Base-by-base conservation (phyloP, 2,113 vertebrate species). In the Meriones unguiculatus region DNA sequence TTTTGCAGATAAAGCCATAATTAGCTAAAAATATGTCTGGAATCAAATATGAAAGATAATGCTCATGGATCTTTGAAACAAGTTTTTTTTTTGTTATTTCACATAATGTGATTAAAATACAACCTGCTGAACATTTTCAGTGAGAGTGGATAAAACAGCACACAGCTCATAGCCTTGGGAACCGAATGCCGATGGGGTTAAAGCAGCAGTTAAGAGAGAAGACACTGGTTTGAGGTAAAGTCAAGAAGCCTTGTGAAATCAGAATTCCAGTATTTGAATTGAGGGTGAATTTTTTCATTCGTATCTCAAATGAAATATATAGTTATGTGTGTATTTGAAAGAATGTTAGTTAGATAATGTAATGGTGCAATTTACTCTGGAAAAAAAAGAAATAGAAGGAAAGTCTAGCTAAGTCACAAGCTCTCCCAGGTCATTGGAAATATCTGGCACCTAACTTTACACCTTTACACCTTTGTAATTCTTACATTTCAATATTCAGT, bases 1-100 rank as follows among this genome's bases (percentile, higher is more conserved):
- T 95, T 94, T 95, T 95, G 38, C 20, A 90, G 24, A 90, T 81
- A 87, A 59, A 95, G 62, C 24, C 69, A 64, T 92, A 89, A 96
- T 84, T 46, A 62, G 25, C 78, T 41, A 91, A 67, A 67, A 72
- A 95, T 87, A 80, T 67, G 25, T 92, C 92, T 69, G 50, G 4
- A 24, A 95, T 87, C 59, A 81, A 92, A 94, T 70, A 84, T 32
- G 81, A 90, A 92, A 85, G 13, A 1, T 30, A 50, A 80, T 80
- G 7, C 59, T 73, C 72, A 69, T 25, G 62, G 28, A 67, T 75
- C 59, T 73, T 87, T 78, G 35, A 28, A 94, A 89, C 87, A 86
- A 41, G 50, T 86, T 14, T 57, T 86, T 54, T 70, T 86, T 14
- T 57, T 86, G n/a, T 70, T 14, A 22, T 57, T 93, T 90, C 87